Percentiles rank a stretch among this genome's conserved stretches.
Evolutionary conservation across 2,888 invertebrate genomes (phyloP).

Genomic region (Sinopyrophorus schimmeli): DNA sequence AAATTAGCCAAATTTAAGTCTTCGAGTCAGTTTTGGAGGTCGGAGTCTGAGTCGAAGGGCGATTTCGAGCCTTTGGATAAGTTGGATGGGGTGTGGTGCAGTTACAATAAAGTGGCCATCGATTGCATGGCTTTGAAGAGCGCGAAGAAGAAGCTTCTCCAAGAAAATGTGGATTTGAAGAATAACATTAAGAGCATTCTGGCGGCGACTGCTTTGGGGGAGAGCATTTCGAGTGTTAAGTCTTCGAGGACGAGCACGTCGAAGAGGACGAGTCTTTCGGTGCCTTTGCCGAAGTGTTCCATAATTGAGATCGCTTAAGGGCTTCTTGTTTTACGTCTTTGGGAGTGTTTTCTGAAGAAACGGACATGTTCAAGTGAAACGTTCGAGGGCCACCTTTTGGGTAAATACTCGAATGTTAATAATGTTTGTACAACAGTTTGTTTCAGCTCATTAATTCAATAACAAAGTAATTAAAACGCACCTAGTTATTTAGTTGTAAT

Average conservation of each 20-base stretch:
- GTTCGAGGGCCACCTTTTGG: no score
- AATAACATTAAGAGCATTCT: conserved; percentile 50
- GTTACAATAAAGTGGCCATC: conserved; percentile 57
- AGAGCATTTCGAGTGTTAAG: conserved; percentile 18
- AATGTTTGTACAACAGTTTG: conserved; percentile 7
- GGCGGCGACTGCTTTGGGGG: conserved; percentile 45
- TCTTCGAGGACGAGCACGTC: conserved; percentile 5
- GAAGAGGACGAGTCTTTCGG: conserved; percentile 19
- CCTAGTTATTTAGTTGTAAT: no score
- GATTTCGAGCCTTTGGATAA: conserved; percentile 42
- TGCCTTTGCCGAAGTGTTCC: no score
- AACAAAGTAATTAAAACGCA: conserved; percentile 12
- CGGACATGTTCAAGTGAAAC: no score
- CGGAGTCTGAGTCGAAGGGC: conserved; percentile 1
- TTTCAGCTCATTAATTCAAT: conserved; percentile 14
- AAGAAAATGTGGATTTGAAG: conserved; percentile 57
- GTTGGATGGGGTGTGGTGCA: conserved; percentile 60
- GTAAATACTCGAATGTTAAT: no score
- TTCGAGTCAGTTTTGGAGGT: no score
- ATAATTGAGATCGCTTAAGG: no score
- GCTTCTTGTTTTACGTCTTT: no score
- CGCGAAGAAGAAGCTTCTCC: conserved; percentile 52
- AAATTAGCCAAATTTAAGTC: no score
- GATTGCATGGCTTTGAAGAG: conserved; percentile 52
- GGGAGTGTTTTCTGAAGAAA: no score